Base-by-base conservation (phyloP, 2,797 vertebrate genomes). In the Dendrocincla fuliginosa region DNA sequence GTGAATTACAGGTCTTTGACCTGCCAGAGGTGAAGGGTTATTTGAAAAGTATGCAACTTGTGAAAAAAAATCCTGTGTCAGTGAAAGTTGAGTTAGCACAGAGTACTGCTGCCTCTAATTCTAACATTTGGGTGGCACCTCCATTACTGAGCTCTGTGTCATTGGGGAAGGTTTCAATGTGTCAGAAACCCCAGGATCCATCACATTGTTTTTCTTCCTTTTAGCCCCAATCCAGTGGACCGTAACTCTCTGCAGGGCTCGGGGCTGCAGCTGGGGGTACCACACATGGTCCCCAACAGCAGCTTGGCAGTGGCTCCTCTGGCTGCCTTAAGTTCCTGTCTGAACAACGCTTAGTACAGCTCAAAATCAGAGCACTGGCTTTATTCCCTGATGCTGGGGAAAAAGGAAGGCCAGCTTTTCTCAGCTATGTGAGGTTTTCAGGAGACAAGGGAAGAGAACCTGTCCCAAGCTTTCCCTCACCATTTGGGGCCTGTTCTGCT, bases 221-320 rank as follows among this genome's bases (percentile, higher is more conserved):
- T 42, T 33, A 20, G 7, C 19, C 42, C 53, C 28, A 27, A 10
- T 24, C 16, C 32, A 12, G 0, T 0, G 28, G 63, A 13, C 6
- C 2, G 0, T 2, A 11, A 4, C n/a, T 2, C 0, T 4, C 18
- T 12, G 52, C 27, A 35, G 68, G 32, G 59, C 50, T 69, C 9
- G 8, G 49, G 44, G 19, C 42, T 55, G 93, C 67, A 57, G 46
- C 1, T 46, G 65, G 61, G 49, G 19, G 2, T 4, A 5, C 3
- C 35, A 44, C 27, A 20, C 28, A 13, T 23, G 44, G 42, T 2
- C 27, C 64, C 61, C 3, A 7, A 5, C 2, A 27, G 19, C 41
- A 20, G 3, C 53, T 0, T 1, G 3, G 69, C 35, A 24, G 49
- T 5, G 3, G 7, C 37, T 14, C 37, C 39, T 35, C 49, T 9